Evolutionary conservation across 1,140 invertebrate genomes (phyloP), one percentile per base, ranked within the genome.

Genomic region (Zeugodacus cucurbitae): DNA sequence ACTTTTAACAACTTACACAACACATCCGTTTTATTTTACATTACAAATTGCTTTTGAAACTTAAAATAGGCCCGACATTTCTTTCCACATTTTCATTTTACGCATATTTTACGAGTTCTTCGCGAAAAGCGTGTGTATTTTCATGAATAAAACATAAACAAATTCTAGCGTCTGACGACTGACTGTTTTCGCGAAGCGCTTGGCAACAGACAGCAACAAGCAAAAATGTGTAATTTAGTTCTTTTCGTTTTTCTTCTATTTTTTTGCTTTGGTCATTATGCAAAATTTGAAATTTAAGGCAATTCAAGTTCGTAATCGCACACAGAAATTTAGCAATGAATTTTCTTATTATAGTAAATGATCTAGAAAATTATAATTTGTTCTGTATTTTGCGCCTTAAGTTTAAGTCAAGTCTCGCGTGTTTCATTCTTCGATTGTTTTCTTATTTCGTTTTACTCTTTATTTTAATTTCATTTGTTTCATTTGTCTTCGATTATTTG

Each of bases 91-190:
- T 37, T n/a, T 41, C 34, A 74, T 44, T 44, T 8, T 54, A 54
- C 48, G 48, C 48, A 54, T 54, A 54, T 17, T 82, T 48, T 48
- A n/a, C n/a, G n/a, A 11, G 2, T 82, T 48, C 11, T 82, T 26
- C n/a, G 70, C 41, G n/a, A 82, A 82, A 62, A 62, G 26, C n/a
- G 58, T 62, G 22, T 26, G n/a, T 7, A 41, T 17, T 11, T 41
- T 37, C 70, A 74, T 74, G 70, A 74, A 74, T 74, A 74, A 74
- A 74, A 74, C 70, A 74, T 74, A 74, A 74, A n/a, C n/a, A 41
- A 29, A n/a, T 37, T 34, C n/a, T 22, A 22, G 32, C 22, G 37
- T 74, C 70, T 74, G 70, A 41, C 70, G 70, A 20, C 70, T n/a
- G 70, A 22, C 4, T 37, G 29, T 48, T n/a, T 29, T 29, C 26